These are phyloP conservation scores for Odontomyia ornata DNA, from an alignment of 2,888 invertebrate genomes.

Conservation along the genomic window DNA sequence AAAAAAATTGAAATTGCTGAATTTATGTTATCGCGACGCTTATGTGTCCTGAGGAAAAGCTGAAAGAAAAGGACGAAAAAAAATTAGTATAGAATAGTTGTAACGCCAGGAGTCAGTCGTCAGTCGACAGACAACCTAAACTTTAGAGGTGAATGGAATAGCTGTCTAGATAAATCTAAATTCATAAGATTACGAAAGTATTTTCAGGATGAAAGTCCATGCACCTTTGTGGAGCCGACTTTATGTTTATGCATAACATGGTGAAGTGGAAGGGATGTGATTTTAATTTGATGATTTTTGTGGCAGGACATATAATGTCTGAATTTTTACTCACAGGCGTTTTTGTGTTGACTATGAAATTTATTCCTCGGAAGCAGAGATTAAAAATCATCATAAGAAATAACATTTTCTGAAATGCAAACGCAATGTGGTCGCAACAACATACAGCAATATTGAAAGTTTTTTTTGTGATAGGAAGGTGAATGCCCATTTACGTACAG, in stretches of 20 bases:
- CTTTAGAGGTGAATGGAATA: neutral
- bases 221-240: slow-evolving; percentile 22
- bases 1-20: slow-evolving; percentile 2
- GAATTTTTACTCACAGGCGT: too few species aligned
- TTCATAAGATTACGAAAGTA: neutral
- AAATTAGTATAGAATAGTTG: neutral
- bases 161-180: neutral
- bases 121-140: neutral
- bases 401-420: too few species aligned
- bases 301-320: too few species aligned
- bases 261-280: neutral
- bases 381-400: too few species aligned
- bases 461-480: too few species aligned
- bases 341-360: too few species aligned
- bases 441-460: too few species aligned
- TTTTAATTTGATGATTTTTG: slow-evolving; percentile 2
- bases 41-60: slow-evolving; percentile 19
- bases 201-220: neutral
- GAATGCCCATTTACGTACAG: too few species aligned
- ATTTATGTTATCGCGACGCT: slow-evolving; percentile 36
- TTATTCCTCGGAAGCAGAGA: too few species aligned
- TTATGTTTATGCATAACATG: slow-evolving; percentile 22
- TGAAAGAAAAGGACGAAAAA: too few species aligned
- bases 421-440: too few species aligned
- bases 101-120: too few species aligned